Base-by-base conservation (phyloP, 2,797 vertebrate genomes). In the Poecilia velifera region DNA sequence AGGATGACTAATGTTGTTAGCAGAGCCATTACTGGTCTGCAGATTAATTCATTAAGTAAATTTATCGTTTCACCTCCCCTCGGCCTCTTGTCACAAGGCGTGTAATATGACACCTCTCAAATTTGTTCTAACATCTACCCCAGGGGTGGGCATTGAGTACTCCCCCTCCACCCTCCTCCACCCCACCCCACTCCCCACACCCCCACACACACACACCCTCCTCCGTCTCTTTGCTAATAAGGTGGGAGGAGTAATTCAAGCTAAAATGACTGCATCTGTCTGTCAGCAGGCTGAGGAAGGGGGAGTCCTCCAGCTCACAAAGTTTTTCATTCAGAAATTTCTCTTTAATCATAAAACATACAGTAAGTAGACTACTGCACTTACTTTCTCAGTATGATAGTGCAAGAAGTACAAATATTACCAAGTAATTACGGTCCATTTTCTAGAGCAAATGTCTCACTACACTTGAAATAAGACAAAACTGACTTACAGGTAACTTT, bases 101-200 rank as follows among this genome's bases (percentile, higher is more conserved):
- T 95, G 94, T 94, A 96, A 96, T 95, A 94, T 95, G 95, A 96
- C 95, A 95, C 95, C 93, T 91, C 91, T 95, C 92, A 96, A 95
- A 96, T 96, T 95, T 96, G 96, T 96, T 95, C 93, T 94, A 93
- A 95, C 95, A 94, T 94, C 91, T 92, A 93, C 93, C 95, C 90
- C 84, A 77, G 89, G 94, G 93, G 92, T 93, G 91, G 74, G 84
- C 85, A 83, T 88, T 77, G 76, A 87, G 76, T 76, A 49, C 74
- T 14, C 74, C 74, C 73, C 71, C 66, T 9, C 51, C 22, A 10
- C 39, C 22, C 6, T 16, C 62, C 62, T 22, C 16, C 82, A 71
- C 83, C 79, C 72, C 76, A 82, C 62, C 88, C 46, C 82, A 72
- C 86, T 2, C 34, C 34, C 34, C 2, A 2, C 34, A 34, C 34